Evolutionary conservation across 2,888 invertebrate species (phyloP).

Genomic region (Pseudolycoriella hygida): DNA sequence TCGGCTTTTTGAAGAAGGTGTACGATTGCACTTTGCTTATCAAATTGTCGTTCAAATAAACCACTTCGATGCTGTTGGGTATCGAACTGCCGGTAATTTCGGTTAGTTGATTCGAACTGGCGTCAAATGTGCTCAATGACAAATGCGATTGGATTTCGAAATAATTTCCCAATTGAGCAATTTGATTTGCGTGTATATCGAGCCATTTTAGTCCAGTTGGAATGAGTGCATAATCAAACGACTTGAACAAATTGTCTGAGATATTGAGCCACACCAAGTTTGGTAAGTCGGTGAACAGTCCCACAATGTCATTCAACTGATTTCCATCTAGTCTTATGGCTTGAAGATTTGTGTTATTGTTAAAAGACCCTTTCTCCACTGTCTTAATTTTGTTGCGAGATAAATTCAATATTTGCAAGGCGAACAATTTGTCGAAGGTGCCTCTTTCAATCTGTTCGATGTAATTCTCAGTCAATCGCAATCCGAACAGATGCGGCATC

Average conservation of each 20-base stretch:
- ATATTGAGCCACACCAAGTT: slow-evolving; percentile 79
- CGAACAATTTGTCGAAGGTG: slow-evolving; percentile 59
- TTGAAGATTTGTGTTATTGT: slow-evolving; percentile 58
- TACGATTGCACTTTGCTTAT: slow-evolving; percentile 75
- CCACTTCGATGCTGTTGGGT: slow-evolving; percentile 67
- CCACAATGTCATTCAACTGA: slow-evolving; percentile 61
- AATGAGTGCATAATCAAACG: slow-evolving; percentile 77
- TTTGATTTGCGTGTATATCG: slow-evolving; percentile 75
- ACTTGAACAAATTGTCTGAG: slow-evolving; percentile 74
- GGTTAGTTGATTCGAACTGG: slow-evolving; percentile 70
- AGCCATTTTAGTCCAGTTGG: slow-evolving; percentile 73
- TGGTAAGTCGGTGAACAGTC: slow-evolving; percentile 65
- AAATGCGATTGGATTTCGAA: slow-evolving; percentile 53
- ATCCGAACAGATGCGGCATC: slow-evolving; percentile 69
- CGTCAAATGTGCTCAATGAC: slow-evolving; percentile 66
- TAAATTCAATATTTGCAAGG: slow-evolving; percentile 70
- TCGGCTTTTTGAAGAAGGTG: slow-evolving; percentile 77
- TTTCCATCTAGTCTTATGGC: slow-evolving; percentile 81
- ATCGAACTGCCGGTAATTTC: slow-evolving; percentile 60
- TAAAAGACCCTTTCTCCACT: slow-evolving; percentile 65
- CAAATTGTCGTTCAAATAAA: slow-evolving; percentile 78
- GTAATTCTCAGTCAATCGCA: slow-evolving; percentile 78
- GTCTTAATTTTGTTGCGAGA: slow-evolving; percentile 66
- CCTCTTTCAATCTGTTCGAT: slow-evolving; percentile 63
- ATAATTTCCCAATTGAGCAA: slow-evolving; percentile 63